Evolutionary conservation across 2,888 invertebrate genomes (phyloP), one percentile per base, ranked within the genome.

Genomic region (Pristionchus japonicus): DNA sequence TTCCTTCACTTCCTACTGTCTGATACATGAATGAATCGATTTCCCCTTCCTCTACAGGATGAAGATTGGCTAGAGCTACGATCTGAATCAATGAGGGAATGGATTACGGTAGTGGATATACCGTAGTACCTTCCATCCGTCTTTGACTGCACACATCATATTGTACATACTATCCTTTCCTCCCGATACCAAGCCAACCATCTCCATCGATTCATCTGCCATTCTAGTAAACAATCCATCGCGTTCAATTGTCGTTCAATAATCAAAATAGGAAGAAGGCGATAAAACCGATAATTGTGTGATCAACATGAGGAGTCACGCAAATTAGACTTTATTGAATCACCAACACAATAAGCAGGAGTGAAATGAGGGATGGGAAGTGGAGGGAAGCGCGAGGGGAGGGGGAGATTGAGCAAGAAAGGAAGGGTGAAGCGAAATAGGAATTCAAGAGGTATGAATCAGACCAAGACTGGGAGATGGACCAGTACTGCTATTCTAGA

Each of bases 141-240:
- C 98, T 98, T 96, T 98, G 6, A 97, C 91, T 0, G 91, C 91
- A 57, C 91, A 90, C 97, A 99, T 97, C 97, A 99, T 97, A 95
- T 98, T 99, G 96, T 97, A 99, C 95, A 98, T 98, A 96, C 98
- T 99, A 96, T 99, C 99, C 96, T 99, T 99, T 93, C 99, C 99
- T 93, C 99, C 99, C 95, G 98, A 99, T 23, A 94, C 89, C 77
- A 94, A 88, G 31, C 93, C 94, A 15, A 94, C 93, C 27, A 94
- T 91, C 80, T 94, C 92, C 94, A 93, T 94, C 43, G 87, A 49
- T 27, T 52, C 77, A 20, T 74, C 74, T n/a, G 23, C 23, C 74
- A 74, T 74, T 57, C 47, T 47, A n/a, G 17, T 1, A 17, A 82
- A 15, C 9, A 17, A 7, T 37, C 11, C 15, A 47, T n/a, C n/a